Evolutionary conservation across 2,797 vertebrate species (phyloP).

Genomic region (Halcyon badia): DNA sequence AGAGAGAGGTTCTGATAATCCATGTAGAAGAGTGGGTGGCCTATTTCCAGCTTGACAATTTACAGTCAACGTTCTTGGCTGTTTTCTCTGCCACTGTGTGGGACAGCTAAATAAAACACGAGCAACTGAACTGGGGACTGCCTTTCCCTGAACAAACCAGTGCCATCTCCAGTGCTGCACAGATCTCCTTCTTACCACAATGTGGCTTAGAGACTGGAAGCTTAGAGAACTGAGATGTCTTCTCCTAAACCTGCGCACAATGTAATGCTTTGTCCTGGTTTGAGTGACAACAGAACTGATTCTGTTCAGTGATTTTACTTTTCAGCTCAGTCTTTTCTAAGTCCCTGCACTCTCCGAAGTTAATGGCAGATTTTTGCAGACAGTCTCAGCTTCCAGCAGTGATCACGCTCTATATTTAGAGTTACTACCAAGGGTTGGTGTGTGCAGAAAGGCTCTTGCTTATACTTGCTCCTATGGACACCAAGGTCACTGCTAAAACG

Average conservation of each 20-base stretch:
- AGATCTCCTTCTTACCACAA: neutral
- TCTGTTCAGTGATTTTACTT: neutral
- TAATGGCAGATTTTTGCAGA: neutral
- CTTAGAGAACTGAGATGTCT: neutral
- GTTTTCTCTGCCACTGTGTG: neutral
- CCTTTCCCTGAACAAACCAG: neutral
- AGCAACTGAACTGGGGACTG: neutral
- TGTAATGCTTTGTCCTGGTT: neutral
- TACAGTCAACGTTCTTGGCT: neutral
- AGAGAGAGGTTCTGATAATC: neutral
- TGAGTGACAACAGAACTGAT: neutral
- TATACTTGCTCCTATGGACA: neutral
- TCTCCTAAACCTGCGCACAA: neutral
- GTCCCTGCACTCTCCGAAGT: neutral
- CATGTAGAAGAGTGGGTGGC: rapidly evolving
- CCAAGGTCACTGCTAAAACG: neutral
- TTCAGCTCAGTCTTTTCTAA: neutral
- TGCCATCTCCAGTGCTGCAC: rapidly evolving
- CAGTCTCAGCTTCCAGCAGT: neutral
- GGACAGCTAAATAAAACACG: neutral
- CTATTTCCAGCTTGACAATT: neutral
- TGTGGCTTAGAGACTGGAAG: neutral
- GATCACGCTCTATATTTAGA: neutral
- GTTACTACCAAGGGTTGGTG: neutral
- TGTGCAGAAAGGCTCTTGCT: neutral